Evolutionary conservation across 2,113 vertebrate genomes (phyloP), one percentile per base, ranked within the genome.

Genomic region (Mesembrinibis cayennensis): DNA sequence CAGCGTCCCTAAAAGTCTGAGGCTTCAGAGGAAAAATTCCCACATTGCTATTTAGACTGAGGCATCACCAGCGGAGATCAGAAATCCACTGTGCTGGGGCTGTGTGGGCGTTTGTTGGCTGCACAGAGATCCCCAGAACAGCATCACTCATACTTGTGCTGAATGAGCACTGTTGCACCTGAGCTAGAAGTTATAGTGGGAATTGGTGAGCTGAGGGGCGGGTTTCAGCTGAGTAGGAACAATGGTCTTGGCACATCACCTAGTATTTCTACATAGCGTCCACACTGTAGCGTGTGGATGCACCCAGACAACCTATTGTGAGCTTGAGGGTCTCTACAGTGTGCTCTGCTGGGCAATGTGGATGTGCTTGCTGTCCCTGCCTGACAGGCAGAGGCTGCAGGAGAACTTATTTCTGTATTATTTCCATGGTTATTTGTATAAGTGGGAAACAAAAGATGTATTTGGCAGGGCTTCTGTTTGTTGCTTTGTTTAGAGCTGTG

Each of bases 261-360:
- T 15, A 7, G 18, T 9, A 7, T 49, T 90, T 40, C 61, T 45
- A 5, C 23, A 12, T 3, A 45, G 29, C 0, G 0, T 47, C 22
- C n/a, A n/a, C 30, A 8, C 32, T 44, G 23, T 25, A 61, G 32
- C 10, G 2, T 49, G 44, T 25, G 53, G 47, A 36, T 76, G 44
- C 42, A 61, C 36, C 25, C 34, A 32, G 14, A 38, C 2, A 44
- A 16, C 0, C 1, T 8, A 4, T 8, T 5, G 29, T 38, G 81
- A 61, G 56, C 77, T 44, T 32, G 34, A 63, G 40, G 49, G 34
- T 79, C 47, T 45, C 45, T 79, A 56, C 61, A 16, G n/a, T 20
- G n/a, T 42, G 40, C 40, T 93, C 56, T 3, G 1, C 23, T 61
- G 63, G 26, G 18, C 0, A 6, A 69, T 32, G 45, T 30, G 66